Evolutionary conservation across 2,113 vertebrate species (phyloP), one percentile per base, ranked within the genome.

Genomic region (Cynopterus brachyotis): DNA sequence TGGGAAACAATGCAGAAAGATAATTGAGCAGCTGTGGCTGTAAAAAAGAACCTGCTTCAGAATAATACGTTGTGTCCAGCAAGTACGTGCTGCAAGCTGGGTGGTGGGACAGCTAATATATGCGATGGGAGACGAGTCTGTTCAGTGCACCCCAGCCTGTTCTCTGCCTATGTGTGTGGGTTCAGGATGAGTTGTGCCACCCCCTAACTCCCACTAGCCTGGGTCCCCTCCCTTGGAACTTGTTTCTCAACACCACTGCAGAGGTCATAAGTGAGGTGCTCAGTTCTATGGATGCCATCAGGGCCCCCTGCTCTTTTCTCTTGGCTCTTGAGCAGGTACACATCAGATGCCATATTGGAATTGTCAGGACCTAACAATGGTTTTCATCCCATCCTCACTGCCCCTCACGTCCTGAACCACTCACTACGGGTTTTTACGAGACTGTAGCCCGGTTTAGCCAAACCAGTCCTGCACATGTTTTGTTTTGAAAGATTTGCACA

Each of bases 21-120:
- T 94, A 98, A 98, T 73, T 81, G 96, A 98, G 93, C 97, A 98
- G 97, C 97, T 97, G 96, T 75, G 83, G 69, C 92, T 96, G 67
- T 89, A 97, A 96, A 98, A 94, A 94, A 94, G 87, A 97, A 72
- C 69, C 80, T 75, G 37, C 81, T 92, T 97, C 67, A 24, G 45
- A 94, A 20, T 6, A 85, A 86, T 40, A 70, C 4, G 6, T 45
- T 0, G 13, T 35, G 30, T 96, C 81, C 81, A 79, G 22, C 72
- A 84, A 96, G 69, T 55, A 12, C 9, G 66, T 32, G 13, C 66
- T 1, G 9, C 16, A 30, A 75, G 62, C 81, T 9, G 0, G 19
- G 57, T 79, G 83, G 85, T 0, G 9, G 30, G 37, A 92, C 22
- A n/a, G 64, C 30, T 26, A 72, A 73, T 28, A 69, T 28, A 76